Base-by-base conservation (phyloP, 1,140 invertebrate genomes). In the Spodoptera litura region DNA sequence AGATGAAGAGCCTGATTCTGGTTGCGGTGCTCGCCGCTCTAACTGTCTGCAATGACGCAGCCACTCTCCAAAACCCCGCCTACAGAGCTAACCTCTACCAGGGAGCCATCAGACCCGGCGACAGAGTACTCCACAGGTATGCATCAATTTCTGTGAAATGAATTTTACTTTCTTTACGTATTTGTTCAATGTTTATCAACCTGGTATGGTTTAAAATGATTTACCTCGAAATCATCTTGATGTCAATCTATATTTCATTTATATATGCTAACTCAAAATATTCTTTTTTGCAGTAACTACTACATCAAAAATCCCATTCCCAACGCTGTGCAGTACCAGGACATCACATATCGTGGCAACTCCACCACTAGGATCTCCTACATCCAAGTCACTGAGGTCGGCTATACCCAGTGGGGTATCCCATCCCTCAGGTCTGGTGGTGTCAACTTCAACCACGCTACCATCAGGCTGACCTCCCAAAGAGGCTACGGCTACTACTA, bases 311-410 rank as follows among this genome's bases (percentile, higher is more conserved):
- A 74, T 6, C 52, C 87, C 0, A 66, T 87, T 0, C 25, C 77
- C 0, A 91, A 92, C 66, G 73, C 86, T 0, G 51, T 89, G 8
- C 89, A 91, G 51, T 82, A 73, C 64, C 86, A 91, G 62, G 87
- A 91, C 62, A 75, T 88, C 8, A 55, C 82, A 0, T 90, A 83
- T 75, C 84, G 83, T 0, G 88, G 87, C 3, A 86, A 85, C 64
- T 9, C 13, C 0, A 85, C 72, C 0, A 88, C 83, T 0, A 84
- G 86, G 20, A 88, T 91, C 25, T 71, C 83, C 0, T 85, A 88
- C 0, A 73, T 93, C 8, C 78, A 75, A 0, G 90, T 87, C 0
- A 64, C 20, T 0, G 90, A 93, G 55, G 78, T 89, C 3, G 91
- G 89, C 0, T 77, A 58, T 44, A 85, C 85, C 0, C 91, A 93